Percentiles rank a stretch among this genome's conserved stretches.
phyloP scores from a whole-genome alignment of 2,888 invertebrate genomes.

The Eupithecia pulchellata region DNA sequence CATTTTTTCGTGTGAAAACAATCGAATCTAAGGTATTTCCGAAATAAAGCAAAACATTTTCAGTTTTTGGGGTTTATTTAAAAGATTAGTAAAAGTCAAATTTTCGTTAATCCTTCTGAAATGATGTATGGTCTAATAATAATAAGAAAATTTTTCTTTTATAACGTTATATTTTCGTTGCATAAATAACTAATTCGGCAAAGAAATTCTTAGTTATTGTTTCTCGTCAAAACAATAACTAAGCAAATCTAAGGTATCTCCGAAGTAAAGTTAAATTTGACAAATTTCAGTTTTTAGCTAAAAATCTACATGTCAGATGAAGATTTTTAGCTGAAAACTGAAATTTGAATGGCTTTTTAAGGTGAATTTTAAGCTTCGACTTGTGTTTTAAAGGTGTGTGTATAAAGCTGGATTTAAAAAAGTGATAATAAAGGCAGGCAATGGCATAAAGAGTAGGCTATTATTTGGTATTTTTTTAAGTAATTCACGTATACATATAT shows the following conservation, averaged over 20 bases:
- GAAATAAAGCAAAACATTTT: background rate
- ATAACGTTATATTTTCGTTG: too few species aligned
- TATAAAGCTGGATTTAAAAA: background rate
- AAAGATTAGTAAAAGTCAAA: too few species aligned
- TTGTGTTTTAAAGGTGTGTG: background rate
- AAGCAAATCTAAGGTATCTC: background rate
- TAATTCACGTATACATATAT: background rate
- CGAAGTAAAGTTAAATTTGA: background rate
- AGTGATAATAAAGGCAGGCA: background rate
- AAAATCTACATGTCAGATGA: too few species aligned
- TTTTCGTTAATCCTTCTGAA: too few species aligned
- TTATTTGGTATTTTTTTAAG: conserved; percentile 5
- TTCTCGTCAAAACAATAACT: background rate
- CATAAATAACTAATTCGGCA: background rate
- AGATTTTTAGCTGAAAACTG: background rate
- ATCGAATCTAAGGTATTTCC: background rate
- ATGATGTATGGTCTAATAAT: too few species aligned
- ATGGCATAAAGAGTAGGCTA: background rate
- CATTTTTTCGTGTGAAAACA: background rate
- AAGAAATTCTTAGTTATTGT: background rate
- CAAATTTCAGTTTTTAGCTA: too few species aligned
- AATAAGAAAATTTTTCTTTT: too few species aligned
- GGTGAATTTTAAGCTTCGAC: background rate
- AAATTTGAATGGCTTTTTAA: background rate
- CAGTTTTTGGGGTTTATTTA: too few species aligned